These are phyloP conservation scores for Phengaris arion DNA, from an alignment of 2,888 invertebrate genomes.

Conservation along the genomic window DNA sequence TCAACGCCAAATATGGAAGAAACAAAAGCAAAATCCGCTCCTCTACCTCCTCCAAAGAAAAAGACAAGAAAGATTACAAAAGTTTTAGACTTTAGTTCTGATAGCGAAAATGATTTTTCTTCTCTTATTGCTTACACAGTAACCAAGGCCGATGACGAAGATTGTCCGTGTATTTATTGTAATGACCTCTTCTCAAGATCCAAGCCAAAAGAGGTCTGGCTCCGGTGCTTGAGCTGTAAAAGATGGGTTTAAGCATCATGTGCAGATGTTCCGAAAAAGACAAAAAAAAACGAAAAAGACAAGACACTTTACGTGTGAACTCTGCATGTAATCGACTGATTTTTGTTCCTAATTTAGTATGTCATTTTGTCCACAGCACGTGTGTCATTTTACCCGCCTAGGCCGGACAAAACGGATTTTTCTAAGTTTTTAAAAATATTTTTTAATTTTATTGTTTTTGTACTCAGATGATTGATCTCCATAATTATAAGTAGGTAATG, in stretches of 20 bases:
- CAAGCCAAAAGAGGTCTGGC: too few relatives aligned
- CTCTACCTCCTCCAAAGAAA: slow-evolving; percentile 38
- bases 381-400: neutral
- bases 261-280: neutral
- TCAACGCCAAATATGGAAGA: slow-evolving; percentile 41
- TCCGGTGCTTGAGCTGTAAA: too few relatives aligned
- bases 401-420: too few relatives aligned
- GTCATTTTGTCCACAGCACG: neutral
- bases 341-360: neutral
- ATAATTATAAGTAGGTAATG: too few relatives aligned
- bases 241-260: neutral
- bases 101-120: too few relatives aligned
- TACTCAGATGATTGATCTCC: too few relatives aligned
- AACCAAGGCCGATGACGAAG: slow-evolving; percentile 34
- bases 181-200: slow-evolving; percentile 34
- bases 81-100: too few relatives aligned
- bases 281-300: too few relatives aligned
- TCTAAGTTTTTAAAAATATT: too few relatives aligned
- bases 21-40: slow-evolving; percentile 39
- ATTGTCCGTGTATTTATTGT: slow-evolving; percentile 40
- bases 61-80: too few relatives aligned
- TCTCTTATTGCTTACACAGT: too few relatives aligned
- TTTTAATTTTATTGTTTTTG: too few relatives aligned
- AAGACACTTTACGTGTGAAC: neutral
- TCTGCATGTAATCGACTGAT: neutral